Conservation (phyloP, 2,797 vertebrate species). For the Clarias fuscus region DNA sequence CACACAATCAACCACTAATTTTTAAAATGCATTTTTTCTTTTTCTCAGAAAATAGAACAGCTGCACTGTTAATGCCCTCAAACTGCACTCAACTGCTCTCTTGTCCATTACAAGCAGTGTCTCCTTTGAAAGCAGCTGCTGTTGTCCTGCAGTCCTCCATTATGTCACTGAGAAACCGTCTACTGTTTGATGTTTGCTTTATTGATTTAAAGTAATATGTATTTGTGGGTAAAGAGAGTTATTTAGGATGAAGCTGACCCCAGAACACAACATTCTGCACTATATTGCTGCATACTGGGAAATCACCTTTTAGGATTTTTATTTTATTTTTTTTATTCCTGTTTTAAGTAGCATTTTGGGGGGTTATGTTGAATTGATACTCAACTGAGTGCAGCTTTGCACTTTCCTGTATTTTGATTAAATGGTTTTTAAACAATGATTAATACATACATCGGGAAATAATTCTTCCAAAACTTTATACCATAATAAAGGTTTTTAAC, state of each 20-base stretch:
- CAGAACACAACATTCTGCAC: conserved; percentile 12
- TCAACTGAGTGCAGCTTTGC: not conserved
- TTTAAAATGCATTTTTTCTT: conserved; percentile 15
- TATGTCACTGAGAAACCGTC: conserved; percentile 7
- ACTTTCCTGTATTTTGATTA: not conserved
- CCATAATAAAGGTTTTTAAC: conserved; percentile 48
- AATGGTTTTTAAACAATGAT: not conserved
- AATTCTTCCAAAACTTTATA: conserved; percentile 31
- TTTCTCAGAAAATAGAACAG: not conserved
- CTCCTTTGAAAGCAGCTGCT: conserved; percentile 26
- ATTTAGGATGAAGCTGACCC: conserved; percentile 11
- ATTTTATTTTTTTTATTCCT: conserved; percentile 32
- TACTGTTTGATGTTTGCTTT: not conserved
- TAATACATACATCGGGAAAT: conserved; percentile 2
- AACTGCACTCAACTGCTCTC: conserved; percentile 6
- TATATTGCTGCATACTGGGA: not conserved
- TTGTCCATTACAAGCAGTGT: conserved; percentile 5
- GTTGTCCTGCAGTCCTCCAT: conserved; percentile 1
- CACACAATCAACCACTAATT: not conserved
- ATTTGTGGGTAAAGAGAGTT: conserved; percentile 7
- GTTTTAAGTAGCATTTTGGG: conserved; percentile 21
- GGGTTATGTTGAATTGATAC: conserved; percentile 2
- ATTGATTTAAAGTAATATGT: conserved; percentile 2
- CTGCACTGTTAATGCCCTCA: conserved; percentile 10
- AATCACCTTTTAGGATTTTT: not conserved